Evolutionary conservation across 2,113 vertebrate genomes (phyloP), one percentile per base, ranked within the genome.

Genomic region (Hipposideros armiger): DNA sequence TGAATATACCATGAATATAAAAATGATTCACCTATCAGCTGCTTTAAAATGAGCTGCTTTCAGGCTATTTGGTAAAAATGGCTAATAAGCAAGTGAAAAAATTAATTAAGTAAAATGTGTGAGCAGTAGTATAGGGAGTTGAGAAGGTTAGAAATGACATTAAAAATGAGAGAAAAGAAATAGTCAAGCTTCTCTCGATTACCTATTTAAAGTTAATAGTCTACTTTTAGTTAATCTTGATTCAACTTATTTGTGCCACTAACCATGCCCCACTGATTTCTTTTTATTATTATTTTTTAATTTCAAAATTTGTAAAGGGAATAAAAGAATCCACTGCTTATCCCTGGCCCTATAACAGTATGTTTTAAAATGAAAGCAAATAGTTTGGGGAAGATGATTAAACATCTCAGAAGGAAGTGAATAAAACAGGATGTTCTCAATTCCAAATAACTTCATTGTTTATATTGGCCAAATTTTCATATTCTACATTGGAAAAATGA

Each of bases 251-350:
- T 81, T 94, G 50, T 56, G 26, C 32, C 2, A 73, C 2, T n/a
- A 30, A 36, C 3, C 36, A 22, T 50, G 7, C 0, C 52, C 19
- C 36, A 77, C 22, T 66, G 5, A 88, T 84, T 92, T 74, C n/a
- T 22, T 54, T 73, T 32, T 78, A 19, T 56, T 17, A 73, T 92
- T 77, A 45, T 40, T 28, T 70, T 76, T 50, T 85, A 20, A 85
- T 81, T 93, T 92, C 30, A 86, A 70, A 81, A 74, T 62, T 56
- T 40, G 30, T 90, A 78, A 82, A 94, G 77, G 17, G 15, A 84
- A 50, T 58, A 47, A 76, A 91, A 89, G 0, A 86, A 74, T 24
- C 11, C 13, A 81, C 62, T 62, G 32, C 1, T 72, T 93, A 30
- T 54, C 73, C 16, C 5, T 66, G 5, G 16, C 4, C 28, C 0